Conservation (phyloP, 2,888 invertebrate genomes). For the Lasius fuliginosus region DNA sequence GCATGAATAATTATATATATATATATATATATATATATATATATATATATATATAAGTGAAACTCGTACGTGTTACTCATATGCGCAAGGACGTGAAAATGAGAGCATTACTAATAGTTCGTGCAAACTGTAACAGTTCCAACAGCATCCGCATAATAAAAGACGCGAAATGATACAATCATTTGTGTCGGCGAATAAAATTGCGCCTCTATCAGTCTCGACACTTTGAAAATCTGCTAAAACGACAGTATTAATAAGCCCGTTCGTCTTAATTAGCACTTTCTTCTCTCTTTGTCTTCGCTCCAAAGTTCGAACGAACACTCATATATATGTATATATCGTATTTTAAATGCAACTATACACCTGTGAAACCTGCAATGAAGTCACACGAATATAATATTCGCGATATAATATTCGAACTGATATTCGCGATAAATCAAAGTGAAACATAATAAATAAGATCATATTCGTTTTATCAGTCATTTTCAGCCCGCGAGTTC, state of each 20-base stretch:
- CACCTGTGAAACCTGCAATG: background rate
- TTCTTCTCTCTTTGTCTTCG: background rate
- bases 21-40: too few species aligned
- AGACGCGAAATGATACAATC: background rate
- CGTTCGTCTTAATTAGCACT: background rate
- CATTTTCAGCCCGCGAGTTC: background rate
- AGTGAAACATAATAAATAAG: background rate
- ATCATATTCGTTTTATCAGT: background rate
- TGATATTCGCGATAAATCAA: background rate
- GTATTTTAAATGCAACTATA: background rate
- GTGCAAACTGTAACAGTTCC: background rate
- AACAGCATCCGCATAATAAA: background rate
- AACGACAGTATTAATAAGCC: background rate
- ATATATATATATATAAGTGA: conserved; percentile 32
- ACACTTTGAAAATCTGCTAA: background rate
- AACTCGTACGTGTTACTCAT: conserved; percentile 13
- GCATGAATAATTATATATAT: too few species aligned
- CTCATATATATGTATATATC: background rate
- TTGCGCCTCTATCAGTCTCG: background rate
- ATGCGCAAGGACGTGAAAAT: conserved; percentile 34
- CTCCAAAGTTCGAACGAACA: background rate
- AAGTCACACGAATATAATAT: background rate
- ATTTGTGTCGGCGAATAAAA: background rate
- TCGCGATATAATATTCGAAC: too few species aligned
- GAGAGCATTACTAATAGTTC: conserved; percentile 13